Conservation (phyloP, 2,113 vertebrate genomes). For the Cettia cetti region DNA sequence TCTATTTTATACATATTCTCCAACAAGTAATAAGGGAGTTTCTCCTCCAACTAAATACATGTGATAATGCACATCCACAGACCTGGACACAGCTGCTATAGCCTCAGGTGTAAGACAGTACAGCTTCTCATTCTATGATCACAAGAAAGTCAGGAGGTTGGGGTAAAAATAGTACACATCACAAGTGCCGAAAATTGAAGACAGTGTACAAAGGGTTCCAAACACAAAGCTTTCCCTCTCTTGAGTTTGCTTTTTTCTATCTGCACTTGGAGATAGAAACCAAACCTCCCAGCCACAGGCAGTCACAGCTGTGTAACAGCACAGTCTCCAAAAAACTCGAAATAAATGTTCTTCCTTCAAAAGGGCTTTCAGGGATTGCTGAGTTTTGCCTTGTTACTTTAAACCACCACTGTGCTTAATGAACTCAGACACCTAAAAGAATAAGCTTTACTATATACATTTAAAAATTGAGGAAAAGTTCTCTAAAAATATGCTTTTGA, state of each 20-base stretch:
- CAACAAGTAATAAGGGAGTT: background rate
- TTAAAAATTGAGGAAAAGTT: background rate
- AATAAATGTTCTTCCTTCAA: background rate
- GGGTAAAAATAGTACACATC: background rate
- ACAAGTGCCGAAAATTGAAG: background rate
- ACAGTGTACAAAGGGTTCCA: background rate
- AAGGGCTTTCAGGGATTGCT: background rate
- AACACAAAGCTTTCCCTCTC: background rate
- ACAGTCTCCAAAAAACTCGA: background rate
- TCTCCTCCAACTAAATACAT: background rate
- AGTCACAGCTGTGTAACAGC: background rate
- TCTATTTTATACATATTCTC: slow-evolving; percentile 27
- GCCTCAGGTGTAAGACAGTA: background rate
- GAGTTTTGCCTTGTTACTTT: background rate
- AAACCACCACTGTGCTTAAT: background rate
- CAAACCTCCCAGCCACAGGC: background rate
- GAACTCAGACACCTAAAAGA: background rate
- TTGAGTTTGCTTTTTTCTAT: background rate
- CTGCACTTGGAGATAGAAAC: background rate
- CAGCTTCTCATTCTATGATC: background rate
- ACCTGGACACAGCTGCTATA: background rate
- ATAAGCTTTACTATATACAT: background rate
- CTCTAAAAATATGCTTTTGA: background rate
- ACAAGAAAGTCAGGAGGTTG: background rate
- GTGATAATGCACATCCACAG: background rate